Evolutionary conservation across 2,888 invertebrate genomes (phyloP).

Genomic region (Drosophila tanythrix): DNA sequence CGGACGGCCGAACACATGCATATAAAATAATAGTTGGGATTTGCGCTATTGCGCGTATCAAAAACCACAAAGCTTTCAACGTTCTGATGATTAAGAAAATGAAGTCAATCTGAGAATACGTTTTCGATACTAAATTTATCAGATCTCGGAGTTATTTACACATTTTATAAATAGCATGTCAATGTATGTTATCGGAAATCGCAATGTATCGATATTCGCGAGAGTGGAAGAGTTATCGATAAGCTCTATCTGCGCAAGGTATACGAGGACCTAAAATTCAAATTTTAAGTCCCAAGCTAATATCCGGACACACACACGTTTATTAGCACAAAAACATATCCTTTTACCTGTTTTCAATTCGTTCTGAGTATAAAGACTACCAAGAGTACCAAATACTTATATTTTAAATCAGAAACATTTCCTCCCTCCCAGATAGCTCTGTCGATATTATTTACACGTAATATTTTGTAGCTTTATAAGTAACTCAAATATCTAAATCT

Average conservation of each 20-base stretch:
- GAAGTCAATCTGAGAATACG: not conserved
- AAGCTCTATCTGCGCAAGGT: not conserved
- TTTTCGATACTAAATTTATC: not conserved
- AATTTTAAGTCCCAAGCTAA: too few species aligned
- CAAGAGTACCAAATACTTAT: not conserved
- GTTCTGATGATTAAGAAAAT: not conserved
- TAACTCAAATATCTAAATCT: not conserved
- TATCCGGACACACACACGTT: too few species aligned
- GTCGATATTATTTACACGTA: not conserved
- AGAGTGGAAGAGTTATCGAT: not conserved
- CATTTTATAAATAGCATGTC: not conserved
- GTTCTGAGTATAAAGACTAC: not conserved
- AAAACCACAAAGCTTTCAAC: not conserved
- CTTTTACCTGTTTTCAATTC: not conserved
- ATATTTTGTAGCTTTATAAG: not conserved
- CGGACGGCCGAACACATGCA: not conserved
- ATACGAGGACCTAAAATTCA: not conserved
- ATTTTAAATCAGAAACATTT: not conserved
- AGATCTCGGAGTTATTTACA: not conserved
- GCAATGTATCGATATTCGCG: not conserved
- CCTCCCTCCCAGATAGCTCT: not conserved
- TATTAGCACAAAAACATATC: not conserved
- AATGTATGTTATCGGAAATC: not conserved
- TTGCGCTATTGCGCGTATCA: not conserved
- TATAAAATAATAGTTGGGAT: not conserved